Base-by-base conservation (phyloP, 2,797 vertebrate genomes). In the Brotula barbata region DNA sequence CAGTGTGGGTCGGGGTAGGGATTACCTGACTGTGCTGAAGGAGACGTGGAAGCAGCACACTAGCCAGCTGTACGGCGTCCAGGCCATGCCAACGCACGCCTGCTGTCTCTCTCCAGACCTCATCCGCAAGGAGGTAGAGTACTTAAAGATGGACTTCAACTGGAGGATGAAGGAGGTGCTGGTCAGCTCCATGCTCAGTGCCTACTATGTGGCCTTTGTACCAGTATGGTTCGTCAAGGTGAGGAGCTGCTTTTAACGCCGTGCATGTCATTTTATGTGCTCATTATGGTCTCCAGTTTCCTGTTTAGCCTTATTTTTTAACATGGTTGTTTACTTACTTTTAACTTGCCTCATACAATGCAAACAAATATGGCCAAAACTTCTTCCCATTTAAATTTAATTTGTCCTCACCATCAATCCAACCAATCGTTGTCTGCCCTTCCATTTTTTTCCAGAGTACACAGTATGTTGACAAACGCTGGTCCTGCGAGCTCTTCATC, bases 201-300 rank as follows among this genome's bases (percentile, higher is more conserved):
- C 97, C 57, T 99, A 99, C 83, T 99, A 99, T 0, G 93, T 99
- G 85, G 97, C 97, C 55, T 99, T 99, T 9, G 96, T 99, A 54
- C 97, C 97, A 0, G 96, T 99, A 40, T 99, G 97, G 96, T 99
- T 99, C 22, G 94, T 99, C 61, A 98, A 99, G 95, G 97, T 99
- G 82, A 56, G 90, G 28, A 40, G 3, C 16, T 20, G 36, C 10
- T 25, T 0, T 10, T 2, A 14, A 11, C 2, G 34, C 13, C 6
- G 7, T 36, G 34, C 34, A 11, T 33, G 6, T 11, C 31, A 33
- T 33, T 33, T 33, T 33, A 33, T 6, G 6, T 33, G 31, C 11
- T 6, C 31, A 33, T 33, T 33, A 6, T 6, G 11, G 6, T 11
- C 6, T 36, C 34, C 34, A 36, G 9, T 14, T 11, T 10, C 34